Evolutionary conservation across 2,888 invertebrate species (phyloP), one percentile per base, ranked within the genome.

Genomic region (Pachliopta kotzebuea): DNA sequence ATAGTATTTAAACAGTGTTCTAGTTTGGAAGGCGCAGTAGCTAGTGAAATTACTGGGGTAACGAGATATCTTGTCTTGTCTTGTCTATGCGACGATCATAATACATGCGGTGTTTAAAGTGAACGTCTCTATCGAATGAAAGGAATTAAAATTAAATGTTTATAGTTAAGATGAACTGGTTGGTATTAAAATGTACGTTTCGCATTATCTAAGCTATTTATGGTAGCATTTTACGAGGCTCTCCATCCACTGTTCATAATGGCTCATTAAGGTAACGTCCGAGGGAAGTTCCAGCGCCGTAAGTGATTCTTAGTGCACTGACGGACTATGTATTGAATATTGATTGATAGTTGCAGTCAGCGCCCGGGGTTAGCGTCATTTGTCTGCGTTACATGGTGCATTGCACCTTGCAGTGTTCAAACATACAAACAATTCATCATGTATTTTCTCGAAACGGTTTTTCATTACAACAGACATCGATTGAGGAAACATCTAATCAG

Each of bases 351-450:
- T 58, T 17, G 18, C 21, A 24, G 31, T 54, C 29, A 24, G 17
- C 26, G 17, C 21, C 8, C 31, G 9, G 23, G 8, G 61, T 24
- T 49, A 8, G 54, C 20, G 53, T 58, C 61, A 65, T 65, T 65
- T 65, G 55, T 65, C 62, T 31, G 55, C 49, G 65, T 65, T 65
- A 37, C 54, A 65, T 26, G 58, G 61, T 49, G 29, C 61, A 56
- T 20, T 65, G 61, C 60, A 61, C 45, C 55, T 58, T 50, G 20
- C 42, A 18, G 62, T 21, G 53, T 57, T 20, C 21, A 4, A 31
- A 45, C 57, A 42, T 8, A 17, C 1, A 50, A 24, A n/a, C 57
- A 58, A 65, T 62, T 50, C 62, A 62, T 65, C 54, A 54, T 62
- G 23, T 63, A 54, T 56, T 18, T 56, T 56, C 50, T 31, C 18